Conservation (phyloP, 2,888 invertebrate species). For the Hanleya hanleyi region DNA sequence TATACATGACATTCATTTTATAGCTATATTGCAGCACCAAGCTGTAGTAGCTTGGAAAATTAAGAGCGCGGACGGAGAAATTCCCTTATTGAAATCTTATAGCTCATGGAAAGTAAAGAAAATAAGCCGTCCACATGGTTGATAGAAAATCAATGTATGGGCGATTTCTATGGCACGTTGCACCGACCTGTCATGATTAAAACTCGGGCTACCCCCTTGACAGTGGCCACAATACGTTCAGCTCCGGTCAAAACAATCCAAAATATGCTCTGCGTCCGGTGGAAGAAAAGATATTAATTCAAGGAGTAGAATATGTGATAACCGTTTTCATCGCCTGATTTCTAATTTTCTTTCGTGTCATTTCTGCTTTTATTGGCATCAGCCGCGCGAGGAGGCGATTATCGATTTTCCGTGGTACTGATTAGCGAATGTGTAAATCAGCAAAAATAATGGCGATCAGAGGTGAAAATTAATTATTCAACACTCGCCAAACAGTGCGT, state of each 20-base stretch:
- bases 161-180: neutral
- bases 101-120: too few relatives aligned
- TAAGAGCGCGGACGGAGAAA: too few relatives aligned
- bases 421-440: neutral
- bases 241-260: too few relatives aligned
- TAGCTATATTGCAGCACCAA: too few relatives aligned
- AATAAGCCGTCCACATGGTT: too few relatives aligned
- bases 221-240: too few relatives aligned
- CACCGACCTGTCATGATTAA: neutral
- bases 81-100: too few relatives aligned
- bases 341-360: neutral
- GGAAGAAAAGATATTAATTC: neutral
- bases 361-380: neutral
- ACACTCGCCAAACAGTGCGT: neutral
- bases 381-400: neutral
- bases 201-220: too few relatives aligned
- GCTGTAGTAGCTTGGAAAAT: too few relatives aligned
- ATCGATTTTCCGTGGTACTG: neutral
- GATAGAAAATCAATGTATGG: too few relatives aligned
- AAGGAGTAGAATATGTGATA: neutral
- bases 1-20: too few relatives aligned
- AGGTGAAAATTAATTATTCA: slow-evolving; percentile 5
- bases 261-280: too few relatives aligned
- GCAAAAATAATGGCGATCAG: neutral
- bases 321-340: neutral